Base-by-base conservation (phyloP, 2,113 vertebrate species). In the Poecile atricapillus region DNA sequence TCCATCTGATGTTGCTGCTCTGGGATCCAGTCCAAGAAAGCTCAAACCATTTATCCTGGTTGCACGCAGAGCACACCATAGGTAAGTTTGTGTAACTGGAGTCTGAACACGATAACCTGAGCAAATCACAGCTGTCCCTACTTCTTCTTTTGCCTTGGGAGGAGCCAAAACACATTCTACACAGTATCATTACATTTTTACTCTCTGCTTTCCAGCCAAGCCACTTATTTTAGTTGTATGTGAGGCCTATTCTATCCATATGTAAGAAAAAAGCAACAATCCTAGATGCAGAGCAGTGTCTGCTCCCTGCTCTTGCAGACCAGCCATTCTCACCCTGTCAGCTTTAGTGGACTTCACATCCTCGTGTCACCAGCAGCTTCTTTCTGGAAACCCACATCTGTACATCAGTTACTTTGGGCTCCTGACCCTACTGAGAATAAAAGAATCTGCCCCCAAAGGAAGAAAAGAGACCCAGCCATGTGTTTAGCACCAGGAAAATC, bases 51-150 rank as follows among this genome's bases (percentile, higher is more conserved):
- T 87, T 70, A 87, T 93, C 63, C 83, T 30, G 28, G 93, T 23
- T 27, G 28, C 92, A 81, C 0, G 1, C 86, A 94, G 93, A 47
- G 93, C 47, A 85, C 21, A 0, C 74, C 11, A 53, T 14, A 56
- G 69, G 83, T 77, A n/a, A 43, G 47, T 52, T 71, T 49, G 10
- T 86, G 86, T 93, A 91, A 81, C 58, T 52, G 60, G 53, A 91
- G 82, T n/a, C 55, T 58, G 81, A 94, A 82, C 85, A 83, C 2
- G 27, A 47, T 58, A 80, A 82, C 70, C 60, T 65, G 73, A 87
- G 75, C 65, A 87, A 74, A 73, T 24, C 68, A 46, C 94, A 95
- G 74, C 92, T 94, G 83, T 88, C 58, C 50, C 88, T 63, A 30
- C 55, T 50, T 63, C 31, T 90, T 47, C 83, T 73, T 86, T 52